Base-by-base conservation (phyloP, 2,113 vertebrate genomes). In the Haemorhous mexicanus region DNA sequence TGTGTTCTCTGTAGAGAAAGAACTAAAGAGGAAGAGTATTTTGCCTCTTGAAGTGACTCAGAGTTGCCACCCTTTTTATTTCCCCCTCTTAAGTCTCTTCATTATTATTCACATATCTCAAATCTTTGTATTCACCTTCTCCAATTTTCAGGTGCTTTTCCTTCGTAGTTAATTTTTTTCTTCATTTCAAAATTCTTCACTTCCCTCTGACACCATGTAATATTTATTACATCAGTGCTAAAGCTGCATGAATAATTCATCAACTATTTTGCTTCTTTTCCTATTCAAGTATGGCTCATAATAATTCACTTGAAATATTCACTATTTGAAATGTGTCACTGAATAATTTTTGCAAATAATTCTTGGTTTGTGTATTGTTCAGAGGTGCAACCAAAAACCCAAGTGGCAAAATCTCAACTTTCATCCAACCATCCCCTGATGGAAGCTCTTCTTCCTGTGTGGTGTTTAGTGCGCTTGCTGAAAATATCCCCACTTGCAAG, bases 141-240 rank as follows among this genome's bases (percentile, higher is more conserved):
- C 30, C 39, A 47, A 32, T 91, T 91, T 95, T 79, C 87, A 91
- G 87, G 78, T 93, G 67, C 50, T 90, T 85, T 85, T 85, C 78
- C 87, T 94, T 96, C 84, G 53, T 26, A 59, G 68, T 63, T 93
- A 93, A 92, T 87, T 94, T 88, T 70, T 92, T 92, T 81, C 43
- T 92, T 86, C 12, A 84, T 61, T 85, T 87, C n/a, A 83, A 90
- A 93, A 91, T 27, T 62, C 53, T 85, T 95, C 52, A 63, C 70
- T 91, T 93, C 55, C 47, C 68, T 90, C 72, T 3, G 3, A 86
- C 70, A 93, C 75, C 50, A 95, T 88, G 90, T 93, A 96, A 95
- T 96, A 96, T 95, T 95, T 94, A 94, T 90, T 74, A 87, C 56
- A 80, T 93, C 86, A 87, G 91, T 87, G 82, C 70, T 83, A 93